phyloP scores from a whole-genome alignment of 2,113 vertebrate species.

The Columbina picui region DNA sequence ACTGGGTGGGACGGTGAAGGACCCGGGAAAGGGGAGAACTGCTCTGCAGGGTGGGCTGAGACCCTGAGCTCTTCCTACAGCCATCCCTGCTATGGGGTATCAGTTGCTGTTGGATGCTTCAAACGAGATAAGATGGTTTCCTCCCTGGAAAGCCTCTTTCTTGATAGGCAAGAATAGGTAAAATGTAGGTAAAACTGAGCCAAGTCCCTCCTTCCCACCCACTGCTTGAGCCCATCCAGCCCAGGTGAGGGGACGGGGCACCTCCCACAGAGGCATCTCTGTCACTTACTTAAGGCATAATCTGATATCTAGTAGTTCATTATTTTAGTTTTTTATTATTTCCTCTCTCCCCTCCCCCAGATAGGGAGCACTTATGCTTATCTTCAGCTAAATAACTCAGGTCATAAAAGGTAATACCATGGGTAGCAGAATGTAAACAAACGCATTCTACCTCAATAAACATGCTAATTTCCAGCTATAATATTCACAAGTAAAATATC shows the following conservation, averaged over 20 bases:
- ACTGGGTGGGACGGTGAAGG: accelerated
- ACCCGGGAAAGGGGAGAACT: neutral
- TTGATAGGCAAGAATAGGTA: neutral
- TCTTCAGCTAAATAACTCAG: conserved; percentile 79
- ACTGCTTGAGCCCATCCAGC: neutral
- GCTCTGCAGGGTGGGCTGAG: neutral
- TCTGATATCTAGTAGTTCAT: conserved; percentile 70
- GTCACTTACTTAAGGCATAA: conserved; percentile 62
- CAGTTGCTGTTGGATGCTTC: neutral
- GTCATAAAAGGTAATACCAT: conserved; percentile 86
- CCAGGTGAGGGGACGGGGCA: neutral
- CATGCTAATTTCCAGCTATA: conserved; percentile 89
- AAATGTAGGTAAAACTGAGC: neutral
- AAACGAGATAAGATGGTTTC: neutral
- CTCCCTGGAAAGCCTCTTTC: neutral
- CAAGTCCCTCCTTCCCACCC: neutral
- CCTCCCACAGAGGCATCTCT: neutral
- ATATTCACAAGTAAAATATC: conserved; percentile 87
- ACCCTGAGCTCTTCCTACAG: neutral
- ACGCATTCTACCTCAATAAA: conserved; percentile 90
- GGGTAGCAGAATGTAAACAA: conserved; percentile 89
- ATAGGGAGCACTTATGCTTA: conserved; percentile 67
- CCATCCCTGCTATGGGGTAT: accelerated
- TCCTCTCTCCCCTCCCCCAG: conserved; percentile 40
- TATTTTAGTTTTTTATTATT: conserved; percentile 52